phyloP scores from a whole-genome alignment of 2,113 vertebrate genomes.

The Pyxicephalus adspersus region DNA sequence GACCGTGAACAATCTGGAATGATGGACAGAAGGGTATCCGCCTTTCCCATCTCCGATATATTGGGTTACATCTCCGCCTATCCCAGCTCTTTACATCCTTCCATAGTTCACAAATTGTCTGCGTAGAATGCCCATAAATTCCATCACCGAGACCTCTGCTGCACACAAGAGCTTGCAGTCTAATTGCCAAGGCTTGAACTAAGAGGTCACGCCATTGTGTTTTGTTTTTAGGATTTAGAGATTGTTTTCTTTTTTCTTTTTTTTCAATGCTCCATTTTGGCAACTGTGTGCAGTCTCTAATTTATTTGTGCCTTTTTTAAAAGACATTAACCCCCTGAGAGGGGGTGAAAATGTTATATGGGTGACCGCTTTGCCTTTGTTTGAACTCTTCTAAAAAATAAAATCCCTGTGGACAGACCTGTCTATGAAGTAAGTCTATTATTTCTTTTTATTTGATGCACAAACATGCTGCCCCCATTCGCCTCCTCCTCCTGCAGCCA shows the following conservation, averaged over 20 bases:
- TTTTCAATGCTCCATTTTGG: background rate
- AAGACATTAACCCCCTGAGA: background rate
- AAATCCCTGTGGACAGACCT: constrained; percentile 18
- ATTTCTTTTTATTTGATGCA: constrained; percentile 42
- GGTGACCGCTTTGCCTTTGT: constrained; percentile 36
- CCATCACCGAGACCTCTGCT: background rate
- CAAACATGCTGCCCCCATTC: constrained; percentile 40
- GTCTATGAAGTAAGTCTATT: constrained; percentile 38
- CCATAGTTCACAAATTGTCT: background rate
- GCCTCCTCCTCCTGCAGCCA: constrained; percentile 3
- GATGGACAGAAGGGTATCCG: no score
- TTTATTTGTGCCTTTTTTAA: constrained; percentile 29
- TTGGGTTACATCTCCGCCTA: no score
- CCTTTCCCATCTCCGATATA: no score
- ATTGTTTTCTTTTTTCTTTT: background rate
- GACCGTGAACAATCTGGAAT: no score
- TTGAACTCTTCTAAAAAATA: background rate
- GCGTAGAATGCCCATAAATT: background rate
- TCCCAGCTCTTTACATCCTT: no score
- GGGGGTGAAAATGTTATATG: constrained; percentile 21
- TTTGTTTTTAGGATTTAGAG: background rate
- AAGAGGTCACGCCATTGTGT: background rate
- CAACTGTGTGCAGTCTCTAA: background rate
- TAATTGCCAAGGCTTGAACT: background rate
- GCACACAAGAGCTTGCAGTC: background rate